A percentile compares a stretch with the other conserved stretches of the same genome.
phyloP scores from a whole-genome alignment of 2,888 invertebrate genomes.

The Rhagonycha lutea region DNA sequence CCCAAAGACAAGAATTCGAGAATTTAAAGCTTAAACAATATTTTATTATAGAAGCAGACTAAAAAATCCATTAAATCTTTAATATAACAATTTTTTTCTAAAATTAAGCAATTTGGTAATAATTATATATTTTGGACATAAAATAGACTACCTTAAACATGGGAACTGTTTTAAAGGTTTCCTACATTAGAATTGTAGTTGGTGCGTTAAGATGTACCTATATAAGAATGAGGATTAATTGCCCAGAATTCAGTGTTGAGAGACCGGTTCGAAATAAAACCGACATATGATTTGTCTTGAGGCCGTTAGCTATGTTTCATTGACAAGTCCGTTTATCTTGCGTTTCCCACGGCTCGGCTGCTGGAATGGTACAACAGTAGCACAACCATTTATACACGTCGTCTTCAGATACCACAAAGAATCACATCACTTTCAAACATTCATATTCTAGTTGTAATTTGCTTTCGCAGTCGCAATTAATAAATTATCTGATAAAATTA shows the following conservation, averaged over 20 bases:
- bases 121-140: background rate
- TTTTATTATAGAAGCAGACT: background rate
- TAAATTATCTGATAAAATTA: background rate
- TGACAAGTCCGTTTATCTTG: conserved; percentile 44
- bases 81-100: background rate
- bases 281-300: conserved; percentile 37
- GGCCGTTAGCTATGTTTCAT: conserved; percentile 36
- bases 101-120: background rate
- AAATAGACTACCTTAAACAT: background rate
- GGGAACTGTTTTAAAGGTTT: background rate
- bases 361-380: conserved; percentile 39
- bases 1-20: background rate
- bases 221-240: conserved; percentile 19
- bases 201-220: conserved; percentile 19
- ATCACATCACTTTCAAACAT: conserved; percentile 34
- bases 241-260: conserved; percentile 24
- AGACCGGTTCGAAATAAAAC: conserved; percentile 32
- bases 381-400: conserved; percentile 41
- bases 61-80: background rate
- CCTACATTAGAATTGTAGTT: conserved; percentile 1
- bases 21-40: background rate
- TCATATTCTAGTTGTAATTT: conserved; percentile 12
- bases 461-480: background rate
- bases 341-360: conserved; percentile 39
- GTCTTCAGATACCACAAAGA: conserved; percentile 38